phyloP scores from a whole-genome alignment of 2,797 vertebrate genomes.

The Falco columbarius region DNA sequence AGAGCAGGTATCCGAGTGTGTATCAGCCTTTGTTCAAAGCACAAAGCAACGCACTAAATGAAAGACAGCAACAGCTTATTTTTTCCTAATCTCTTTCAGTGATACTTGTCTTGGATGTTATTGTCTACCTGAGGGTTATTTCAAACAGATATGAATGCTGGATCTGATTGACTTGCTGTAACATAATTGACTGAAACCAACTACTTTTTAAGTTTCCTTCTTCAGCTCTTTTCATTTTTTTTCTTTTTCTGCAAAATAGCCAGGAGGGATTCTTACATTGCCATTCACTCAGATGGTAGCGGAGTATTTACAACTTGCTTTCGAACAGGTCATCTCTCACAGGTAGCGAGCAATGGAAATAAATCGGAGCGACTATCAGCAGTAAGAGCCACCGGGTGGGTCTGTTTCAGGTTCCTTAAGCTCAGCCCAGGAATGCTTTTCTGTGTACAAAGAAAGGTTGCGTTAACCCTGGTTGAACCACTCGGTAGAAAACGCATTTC shows the following conservation, averaged over 20 bases:
- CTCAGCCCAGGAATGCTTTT: background rate
- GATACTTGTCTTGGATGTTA: background rate
- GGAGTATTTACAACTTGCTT: background rate
- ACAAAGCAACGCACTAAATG: fast-evolving
- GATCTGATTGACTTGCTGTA: background rate
- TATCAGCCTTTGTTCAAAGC: background rate
- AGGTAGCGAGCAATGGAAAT: background rate
- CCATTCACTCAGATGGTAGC: background rate
- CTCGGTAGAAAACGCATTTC: background rate
- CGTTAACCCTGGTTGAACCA: background rate
- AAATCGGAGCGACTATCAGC: fast-evolving
- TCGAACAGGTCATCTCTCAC: background rate
- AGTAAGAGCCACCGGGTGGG: fast-evolving
- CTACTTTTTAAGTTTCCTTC: background rate
- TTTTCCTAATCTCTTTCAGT: background rate
- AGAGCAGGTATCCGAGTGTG: fast-evolving
- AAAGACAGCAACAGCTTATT: background rate
- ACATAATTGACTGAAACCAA: background rate
- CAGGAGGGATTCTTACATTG: background rate
- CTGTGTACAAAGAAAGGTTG: background rate
- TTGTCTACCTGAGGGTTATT: background rate
- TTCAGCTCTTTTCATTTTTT: background rate
- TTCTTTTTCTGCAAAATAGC: background rate
- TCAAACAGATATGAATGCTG: background rate
- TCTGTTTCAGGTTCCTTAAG: background rate